Percentiles rank a stretch among this genome's conserved stretches.
These are phyloP conservation scores for Acrossocheilus fasciatus DNA, from an alignment of 2,797 vertebrate species.

Conservation along the genomic window DNA sequence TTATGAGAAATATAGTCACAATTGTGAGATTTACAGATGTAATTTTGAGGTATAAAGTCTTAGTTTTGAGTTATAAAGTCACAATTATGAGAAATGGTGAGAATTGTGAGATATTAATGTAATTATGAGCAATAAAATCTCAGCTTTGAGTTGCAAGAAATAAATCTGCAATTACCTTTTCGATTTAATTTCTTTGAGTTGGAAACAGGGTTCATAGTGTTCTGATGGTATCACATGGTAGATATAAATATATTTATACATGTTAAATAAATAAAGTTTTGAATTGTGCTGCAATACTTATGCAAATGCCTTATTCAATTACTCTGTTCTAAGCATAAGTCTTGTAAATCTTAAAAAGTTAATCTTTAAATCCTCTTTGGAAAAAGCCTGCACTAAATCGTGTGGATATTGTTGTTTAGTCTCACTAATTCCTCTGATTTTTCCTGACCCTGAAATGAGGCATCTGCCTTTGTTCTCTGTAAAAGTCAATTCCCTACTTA, in stretches of 20 bases:
- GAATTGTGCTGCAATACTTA: conserved; percentile 75
- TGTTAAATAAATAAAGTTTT: conserved; percentile 76
- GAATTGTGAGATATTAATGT: background rate
- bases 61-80: background rate
- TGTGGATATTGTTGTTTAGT: conserved; percentile 82
- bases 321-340: conserved; percentile 80
- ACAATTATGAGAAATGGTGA: background rate
- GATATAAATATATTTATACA: conserved; percentile 20
- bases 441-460: conserved; percentile 68
- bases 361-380: conserved; percentile 87
- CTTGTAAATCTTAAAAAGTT: conserved; percentile 86
- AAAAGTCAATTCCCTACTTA: conserved; percentile 57
- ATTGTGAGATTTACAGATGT: background rate
- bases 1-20: background rate
- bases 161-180: background rate
- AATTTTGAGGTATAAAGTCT: background rate
- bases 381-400: conserved; percentile 78
- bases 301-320: conserved; percentile 84
- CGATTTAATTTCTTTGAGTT: background rate
- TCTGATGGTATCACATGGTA: background rate
- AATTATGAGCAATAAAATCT: background rate
- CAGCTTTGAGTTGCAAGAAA: background rate
- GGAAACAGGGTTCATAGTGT: background rate
- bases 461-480: conserved; percentile 52
- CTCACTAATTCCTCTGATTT: conserved; percentile 77